These are phyloP conservation scores for Mercenaria mercenaria DNA, from an alignment of 1,140 invertebrate genomes.

Conservation along the genomic window DNA sequence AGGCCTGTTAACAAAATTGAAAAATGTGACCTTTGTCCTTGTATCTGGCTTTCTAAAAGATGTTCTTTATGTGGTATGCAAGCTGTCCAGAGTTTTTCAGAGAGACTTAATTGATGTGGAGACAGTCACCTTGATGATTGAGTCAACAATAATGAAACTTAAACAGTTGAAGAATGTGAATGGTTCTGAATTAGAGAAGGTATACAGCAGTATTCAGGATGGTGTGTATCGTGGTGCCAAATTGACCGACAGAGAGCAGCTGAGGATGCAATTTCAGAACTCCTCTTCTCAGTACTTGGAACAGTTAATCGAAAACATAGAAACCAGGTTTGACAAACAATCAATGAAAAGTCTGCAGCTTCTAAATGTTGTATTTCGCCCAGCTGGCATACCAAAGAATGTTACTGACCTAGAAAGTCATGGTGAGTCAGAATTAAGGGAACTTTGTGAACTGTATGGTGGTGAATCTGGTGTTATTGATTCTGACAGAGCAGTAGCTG, in stretches of 20 bases:
- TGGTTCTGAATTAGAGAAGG: background rate
- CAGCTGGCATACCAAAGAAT: background rate
- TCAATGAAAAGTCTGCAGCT: constrained; percentile 12
- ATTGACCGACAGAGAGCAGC: background rate
- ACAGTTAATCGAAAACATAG: background rate
- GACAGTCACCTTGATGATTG: background rate
- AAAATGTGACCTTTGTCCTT: background rate
- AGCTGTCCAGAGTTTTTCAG: background rate
- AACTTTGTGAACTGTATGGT: background rate
- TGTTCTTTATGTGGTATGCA: background rate
- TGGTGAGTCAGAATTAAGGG: background rate
- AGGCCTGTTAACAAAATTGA: background rate
- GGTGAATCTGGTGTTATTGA: background rate
- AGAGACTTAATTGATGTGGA: background rate
- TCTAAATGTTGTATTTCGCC: background rate
- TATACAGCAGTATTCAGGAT: background rate
- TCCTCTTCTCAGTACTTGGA: background rate
- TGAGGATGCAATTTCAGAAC: constrained; percentile 13
- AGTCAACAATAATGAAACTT: background rate
- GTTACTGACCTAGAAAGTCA: background rate
- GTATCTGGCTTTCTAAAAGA: background rate
- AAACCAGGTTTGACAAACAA: background rate
- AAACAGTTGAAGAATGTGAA: background rate
- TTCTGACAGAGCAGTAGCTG: background rate
- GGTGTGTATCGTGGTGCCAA: background rate